Evolutionary conservation across 2,888 invertebrate species (phyloP), one percentile per base, ranked within the genome.

Genomic region (Sthenelais limicola): DNA sequence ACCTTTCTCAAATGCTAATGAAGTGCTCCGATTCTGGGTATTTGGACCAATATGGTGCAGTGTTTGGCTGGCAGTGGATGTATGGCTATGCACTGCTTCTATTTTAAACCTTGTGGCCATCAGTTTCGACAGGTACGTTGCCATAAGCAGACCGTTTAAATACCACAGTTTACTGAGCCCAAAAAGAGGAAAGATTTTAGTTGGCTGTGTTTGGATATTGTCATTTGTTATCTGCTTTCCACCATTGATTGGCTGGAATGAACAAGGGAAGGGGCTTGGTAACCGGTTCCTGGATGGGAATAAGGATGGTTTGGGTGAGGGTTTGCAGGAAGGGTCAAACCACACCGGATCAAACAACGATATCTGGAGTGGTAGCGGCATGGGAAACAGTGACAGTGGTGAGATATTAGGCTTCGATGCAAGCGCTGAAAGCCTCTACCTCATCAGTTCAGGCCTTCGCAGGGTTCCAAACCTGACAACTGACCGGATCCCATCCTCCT

Each of bases 71-170:
- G 97, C 98, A 0, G 92, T 97, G 73, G 98, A 98, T 89, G 98
- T 98, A 15, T 97, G 97, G 96, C 94, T 98, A 94, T 98, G 97
- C 89, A 98, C 98, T 0, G 96, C 98, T 0, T 97, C 96, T 81
- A 98, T 98, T 83, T 91, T 98, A 81, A 98, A 98, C 89, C 91
- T 98, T 71, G 97, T 97, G 87, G 97, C 96, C 82, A 98, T 98
- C 86, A 96, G 96, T 21, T 90, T 98, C 85, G 98, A 88, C 76
- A 83, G 90, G 21, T 98, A 98, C 90, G 94, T 98, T 82, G 98
- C 98, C 30, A 97, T 98, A 75, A 97, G 97, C 49, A 91, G 96
- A 71, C 98, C 98, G 0, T 94, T 98, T 83, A 94, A 94, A 87
- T 98, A 98, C 90, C 97, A 97, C 30, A 92, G 94, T 80, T 91